A percentile compares a stretch with the other conserved stretches of the same genome.
Conservation (phyloP, 2,113 vertebrate genomes). For the Lonchura striata region DNA sequence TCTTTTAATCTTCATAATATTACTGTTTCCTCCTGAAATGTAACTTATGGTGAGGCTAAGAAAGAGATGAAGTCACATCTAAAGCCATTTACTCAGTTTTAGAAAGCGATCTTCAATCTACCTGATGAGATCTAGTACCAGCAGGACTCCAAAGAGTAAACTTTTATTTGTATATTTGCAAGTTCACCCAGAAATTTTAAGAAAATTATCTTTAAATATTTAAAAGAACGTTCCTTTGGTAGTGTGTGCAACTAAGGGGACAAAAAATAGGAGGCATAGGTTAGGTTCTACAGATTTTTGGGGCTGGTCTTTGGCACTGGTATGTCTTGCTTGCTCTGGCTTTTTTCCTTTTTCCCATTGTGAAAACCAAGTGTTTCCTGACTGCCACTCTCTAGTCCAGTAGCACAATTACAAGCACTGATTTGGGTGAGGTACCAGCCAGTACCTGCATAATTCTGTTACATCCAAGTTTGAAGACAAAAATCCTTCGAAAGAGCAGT, state of each 20-base stretch:
- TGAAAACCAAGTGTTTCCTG: not conserved
- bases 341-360: not conserved
- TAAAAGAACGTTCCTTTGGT: not conserved
- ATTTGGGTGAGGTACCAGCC: not conserved
- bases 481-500: not conserved
- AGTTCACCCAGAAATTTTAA: not conserved
- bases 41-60: not conserved
- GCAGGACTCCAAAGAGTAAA: not conserved
- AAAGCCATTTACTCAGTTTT: not conserved
- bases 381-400: not conserved
- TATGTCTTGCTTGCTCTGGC: not conserved
- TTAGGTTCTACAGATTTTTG: not conserved
- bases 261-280: accelerated
- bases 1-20: not conserved
- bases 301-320: not conserved
- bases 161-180: not conserved
- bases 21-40: not conserved
- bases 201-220: not conserved
- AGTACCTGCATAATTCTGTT: not conserved
- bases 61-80: not conserved
- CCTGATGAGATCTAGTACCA: not conserved
- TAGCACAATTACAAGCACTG: not conserved
- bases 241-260: not conserved
- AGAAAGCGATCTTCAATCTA: not conserved
- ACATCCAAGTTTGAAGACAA: not conserved